Evolutionary conservation across 2,888 invertebrate species (phyloP).

Genomic region (Globia sparganii): DNA sequence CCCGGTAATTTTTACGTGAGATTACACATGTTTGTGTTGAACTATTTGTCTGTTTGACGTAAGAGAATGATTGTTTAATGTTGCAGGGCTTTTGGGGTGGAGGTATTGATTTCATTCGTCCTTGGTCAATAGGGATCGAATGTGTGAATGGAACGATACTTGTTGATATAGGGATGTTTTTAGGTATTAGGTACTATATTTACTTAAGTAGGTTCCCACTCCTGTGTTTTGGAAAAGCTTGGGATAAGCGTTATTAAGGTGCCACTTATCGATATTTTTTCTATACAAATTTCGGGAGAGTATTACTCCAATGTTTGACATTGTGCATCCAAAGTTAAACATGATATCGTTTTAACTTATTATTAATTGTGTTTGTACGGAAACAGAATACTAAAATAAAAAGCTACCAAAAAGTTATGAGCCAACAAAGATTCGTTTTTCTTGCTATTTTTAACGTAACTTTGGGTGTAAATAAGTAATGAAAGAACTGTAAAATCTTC

Average conservation of each 20-base stretch:
- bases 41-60: constrained; percentile 55
- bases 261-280: too few species aligned
- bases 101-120: constrained; percentile 32
- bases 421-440: too few species aligned
- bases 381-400: too few species aligned
- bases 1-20: constrained; percentile 75
- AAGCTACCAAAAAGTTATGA: too few species aligned
- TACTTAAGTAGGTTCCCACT: not conserved
- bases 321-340: too few species aligned
- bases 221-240: not conserved
- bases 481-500: too few species aligned
- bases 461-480: too few species aligned
- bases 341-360: too few species aligned
- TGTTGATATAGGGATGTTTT: not conserved
- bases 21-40: constrained; percentile 66
- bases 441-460: too few species aligned
- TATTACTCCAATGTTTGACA: too few species aligned
- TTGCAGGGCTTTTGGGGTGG: constrained; percentile 41
- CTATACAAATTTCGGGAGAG: too few species aligned
- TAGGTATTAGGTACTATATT: not conserved
- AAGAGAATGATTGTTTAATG: constrained; percentile 48
- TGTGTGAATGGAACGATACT: constrained; percentile 2
- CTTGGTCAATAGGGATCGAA: constrained; percentile 12
- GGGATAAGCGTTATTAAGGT: not conserved
- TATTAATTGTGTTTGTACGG: too few species aligned